These are phyloP conservation scores for Agonopterix alstromeriana DNA, from an alignment of 2,888 invertebrate genomes.

Conservation along the genomic window DNA sequence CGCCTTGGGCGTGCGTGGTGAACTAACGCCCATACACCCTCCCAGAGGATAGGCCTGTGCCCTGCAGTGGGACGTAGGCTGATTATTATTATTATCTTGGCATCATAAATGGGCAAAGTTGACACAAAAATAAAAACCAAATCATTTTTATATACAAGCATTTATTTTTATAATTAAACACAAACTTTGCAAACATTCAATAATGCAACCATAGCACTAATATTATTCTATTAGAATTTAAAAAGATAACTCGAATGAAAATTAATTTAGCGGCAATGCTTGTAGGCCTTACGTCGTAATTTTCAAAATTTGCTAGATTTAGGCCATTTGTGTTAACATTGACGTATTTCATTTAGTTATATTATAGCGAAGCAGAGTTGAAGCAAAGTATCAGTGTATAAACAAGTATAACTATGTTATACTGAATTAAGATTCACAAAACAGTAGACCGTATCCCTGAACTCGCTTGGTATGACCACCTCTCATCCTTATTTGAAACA, in stretches of 20 bases:
- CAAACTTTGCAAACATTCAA: slow-evolving; percentile 72
- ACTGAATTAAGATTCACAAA: background rate
- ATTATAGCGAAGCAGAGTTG: slow-evolving; percentile 37
- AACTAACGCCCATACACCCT: too few species aligned
- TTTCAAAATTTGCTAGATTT: slow-evolving; percentile 7
- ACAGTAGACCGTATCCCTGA: background rate
- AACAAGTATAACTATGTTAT: slow-evolving; percentile 10
- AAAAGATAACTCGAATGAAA: slow-evolving; percentile 16
- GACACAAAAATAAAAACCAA: slow-evolving; percentile 12
- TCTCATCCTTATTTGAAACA: background rate
- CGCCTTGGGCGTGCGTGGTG: too few species aligned
- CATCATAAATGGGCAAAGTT: background rate
- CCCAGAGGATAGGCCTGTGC: too few species aligned
- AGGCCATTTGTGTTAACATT: slow-evolving; percentile 21
- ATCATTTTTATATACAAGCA: slow-evolving; percentile 63
- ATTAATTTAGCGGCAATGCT: slow-evolving; percentile 31
- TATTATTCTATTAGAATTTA: slow-evolving; percentile 59
- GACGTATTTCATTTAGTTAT: slow-evolving; percentile 15
- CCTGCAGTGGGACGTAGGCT: too few species aligned
- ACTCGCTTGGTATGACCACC: background rate
- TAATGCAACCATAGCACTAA: slow-evolving; percentile 73
- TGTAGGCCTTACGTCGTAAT: slow-evolving; percentile 30
- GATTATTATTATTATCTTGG: too few species aligned
- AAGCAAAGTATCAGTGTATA: slow-evolving; percentile 30
- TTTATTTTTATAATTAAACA: slow-evolving; percentile 74